Evolutionary conservation across 2,888 invertebrate genomes (phyloP).

Genomic region (Diadegma fenestrale): DNA sequence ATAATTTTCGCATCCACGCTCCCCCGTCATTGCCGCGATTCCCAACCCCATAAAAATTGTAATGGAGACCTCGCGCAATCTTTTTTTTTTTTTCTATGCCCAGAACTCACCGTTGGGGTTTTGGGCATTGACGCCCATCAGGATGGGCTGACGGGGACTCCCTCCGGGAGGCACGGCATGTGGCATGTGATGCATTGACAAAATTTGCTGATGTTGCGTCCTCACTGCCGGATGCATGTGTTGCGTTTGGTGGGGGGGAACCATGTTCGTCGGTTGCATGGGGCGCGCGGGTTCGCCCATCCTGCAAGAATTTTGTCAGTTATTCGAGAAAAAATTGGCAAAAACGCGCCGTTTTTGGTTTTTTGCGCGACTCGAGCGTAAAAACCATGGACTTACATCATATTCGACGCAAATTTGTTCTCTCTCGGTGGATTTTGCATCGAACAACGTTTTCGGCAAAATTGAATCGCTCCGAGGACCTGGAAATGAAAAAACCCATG

Average conservation of each 20-base stretch:
- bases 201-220: constrained; percentile 82
- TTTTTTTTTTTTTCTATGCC: neutral
- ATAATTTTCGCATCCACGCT: constrained; percentile 11
- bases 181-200: constrained; percentile 83
- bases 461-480: constrained; percentile 79
- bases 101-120: constrained; percentile 78
- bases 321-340: neutral
- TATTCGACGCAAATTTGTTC: constrained; percentile 66
- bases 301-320: constrained; percentile 68
- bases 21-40: neutral
- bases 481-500: constrained; percentile 20
- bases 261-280: constrained; percentile 83
- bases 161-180: constrained; percentile 81
- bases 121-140: constrained; percentile 86
- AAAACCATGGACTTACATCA: constrained; percentile 52
- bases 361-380: neutral
- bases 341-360: neutral
- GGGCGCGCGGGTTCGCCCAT: constrained; percentile 83
- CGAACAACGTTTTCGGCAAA: constrained; percentile 88
- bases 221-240: constrained; percentile 74
- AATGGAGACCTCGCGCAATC: too few species aligned
- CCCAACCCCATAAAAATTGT: constrained; percentile 5
- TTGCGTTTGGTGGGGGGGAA: constrained; percentile 81
- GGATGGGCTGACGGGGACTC: constrained; percentile 84
- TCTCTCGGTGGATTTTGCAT: constrained; percentile 90